Conservation (phyloP, 2,797 vertebrate species). For the Oryzias sinensis region DNA sequence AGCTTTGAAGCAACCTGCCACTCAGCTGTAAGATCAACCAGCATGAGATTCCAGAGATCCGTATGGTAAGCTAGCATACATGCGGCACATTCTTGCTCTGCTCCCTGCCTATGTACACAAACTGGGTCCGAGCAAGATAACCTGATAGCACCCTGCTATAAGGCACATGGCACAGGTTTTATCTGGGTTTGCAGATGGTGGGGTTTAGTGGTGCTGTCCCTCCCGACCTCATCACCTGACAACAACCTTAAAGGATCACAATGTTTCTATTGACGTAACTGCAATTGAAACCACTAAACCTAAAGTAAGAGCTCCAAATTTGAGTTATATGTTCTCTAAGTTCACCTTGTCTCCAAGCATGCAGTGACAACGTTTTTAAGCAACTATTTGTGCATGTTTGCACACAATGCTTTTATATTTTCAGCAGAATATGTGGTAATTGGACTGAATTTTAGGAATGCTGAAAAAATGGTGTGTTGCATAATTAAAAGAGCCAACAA, state of each 20-base stretch:
- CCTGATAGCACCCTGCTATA: constrained; percentile 64
- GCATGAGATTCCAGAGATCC: constrained; percentile 52
- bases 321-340: neutral
- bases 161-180: constrained; percentile 66
- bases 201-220: constrained; percentile 48
- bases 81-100: constrained; percentile 61
- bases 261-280: constrained; percentile 15
- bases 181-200: constrained; percentile 70
- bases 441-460: constrained; percentile 28
- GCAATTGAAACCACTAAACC: constrained; percentile 13
- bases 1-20: constrained; percentile 67
- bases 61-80: constrained; percentile 61
- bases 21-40: constrained; percentile 62
- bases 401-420: neutral
- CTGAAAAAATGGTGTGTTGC: constrained; percentile 3
- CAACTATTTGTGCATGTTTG: constrained; percentile 9
- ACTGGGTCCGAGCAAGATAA: constrained; percentile 58
- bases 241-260: constrained; percentile 31
- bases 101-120: constrained; percentile 52
- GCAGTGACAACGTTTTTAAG: neutral
- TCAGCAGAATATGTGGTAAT: constrained; percentile 9
- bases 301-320: neutral
- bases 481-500: too few relatives aligned
- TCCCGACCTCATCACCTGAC: constrained; percentile 44
- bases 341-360: neutral